Base-by-base conservation (phyloP, 1,140 invertebrate genomes). In the Ruditapes philippinarum region DNA sequence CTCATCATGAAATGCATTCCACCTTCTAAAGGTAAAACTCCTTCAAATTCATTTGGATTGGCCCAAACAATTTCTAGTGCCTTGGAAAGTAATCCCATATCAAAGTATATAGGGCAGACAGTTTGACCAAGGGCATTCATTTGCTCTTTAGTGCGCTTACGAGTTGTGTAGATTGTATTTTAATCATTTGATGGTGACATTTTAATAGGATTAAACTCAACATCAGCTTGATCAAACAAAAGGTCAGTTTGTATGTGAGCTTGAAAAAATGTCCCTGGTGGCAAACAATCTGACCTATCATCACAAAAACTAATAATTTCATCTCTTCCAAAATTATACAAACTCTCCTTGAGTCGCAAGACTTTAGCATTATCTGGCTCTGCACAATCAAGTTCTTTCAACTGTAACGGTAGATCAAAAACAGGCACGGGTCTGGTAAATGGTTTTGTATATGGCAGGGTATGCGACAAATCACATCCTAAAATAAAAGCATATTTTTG, bases 81-180 rank as follows among this genome's bases (percentile, higher is more conserved):
- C 42, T 74, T 78, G 1, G 25, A 17, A 3, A 78, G 51, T 22
- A 74, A 22, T 14, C 79, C 51, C 79, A 65, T 62, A 1, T 81
- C 33, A 60, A 81, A 81, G 14, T 14, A 4, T 31, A 81, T 36
- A 57, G 51, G 51, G 7, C 22, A 57, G 22, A 40, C 0, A 22
- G 12, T 33, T 40, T 62, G 28, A 40, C 54, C 36, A 7, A 5
- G 38, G 3, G 51, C 79, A 65, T 81, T 62, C 79, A 81, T 62
- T 81, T 57, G 51, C 51, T 81, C 31, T 40, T 49, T 87, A 28
- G 38, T 22, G 1, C 57, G 19, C 60, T 38, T 60, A 12, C 60
- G 19, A 42, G 84, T 87, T 38, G 84, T 87, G 54, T 87, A 87
- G 2, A 87, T 40, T 31, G 84, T 78, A 54, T 33, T 87, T 25